Base-by-base conservation (phyloP, 1,140 invertebrate species). In the Drosophila busckii region DNA sequence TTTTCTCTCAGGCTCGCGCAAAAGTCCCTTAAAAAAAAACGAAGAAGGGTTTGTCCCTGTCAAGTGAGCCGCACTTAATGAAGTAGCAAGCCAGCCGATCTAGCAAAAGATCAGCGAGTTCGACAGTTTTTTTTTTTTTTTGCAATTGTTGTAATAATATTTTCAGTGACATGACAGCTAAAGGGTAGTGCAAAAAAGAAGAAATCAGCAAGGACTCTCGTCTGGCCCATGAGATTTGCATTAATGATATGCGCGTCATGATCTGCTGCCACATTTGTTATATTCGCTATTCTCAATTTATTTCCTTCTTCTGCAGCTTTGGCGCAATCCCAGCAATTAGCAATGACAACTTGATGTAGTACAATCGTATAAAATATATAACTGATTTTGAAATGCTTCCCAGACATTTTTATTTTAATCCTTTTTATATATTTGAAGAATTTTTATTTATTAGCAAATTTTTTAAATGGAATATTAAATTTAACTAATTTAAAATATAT, bases 31-130 rank as follows among this genome's bases (percentile, higher is more conserved):
- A 22, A 20, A 40, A 19, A 0, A 7, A 17, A 1, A 19, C 2
- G 25, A 20, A 25, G n/a, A 26, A 45, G 59, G 70, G 45, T 55
- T 34, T 25, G 9, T 17, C 45, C 26, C 68, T 82, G 64, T 73
- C 73, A 80, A 80, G 73, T 80, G 73, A 82, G 54, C 73, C 73
- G 73, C 75, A 80, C 73, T 80, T 80, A 80, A 80, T 80, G 73
- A 80, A 68, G 32, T 13, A 37, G 12, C 28, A 45, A 41, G 40
- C 41, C 42, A 65, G 42, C 25, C 38, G 22, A 26, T 44, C 28
- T 45, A 56, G 40, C 61, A 38, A 20, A 9, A 26, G 3, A 20
- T 7, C 16, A 2, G 28, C 4, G 17, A 13, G 15, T 40, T 28
- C 35, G 37, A 26, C 26, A 38, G 46, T 42, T 50, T n/a, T n/a